Base-by-base conservation (phyloP, 2,888 invertebrate species). In the Bhutanitis thaidina region DNA sequence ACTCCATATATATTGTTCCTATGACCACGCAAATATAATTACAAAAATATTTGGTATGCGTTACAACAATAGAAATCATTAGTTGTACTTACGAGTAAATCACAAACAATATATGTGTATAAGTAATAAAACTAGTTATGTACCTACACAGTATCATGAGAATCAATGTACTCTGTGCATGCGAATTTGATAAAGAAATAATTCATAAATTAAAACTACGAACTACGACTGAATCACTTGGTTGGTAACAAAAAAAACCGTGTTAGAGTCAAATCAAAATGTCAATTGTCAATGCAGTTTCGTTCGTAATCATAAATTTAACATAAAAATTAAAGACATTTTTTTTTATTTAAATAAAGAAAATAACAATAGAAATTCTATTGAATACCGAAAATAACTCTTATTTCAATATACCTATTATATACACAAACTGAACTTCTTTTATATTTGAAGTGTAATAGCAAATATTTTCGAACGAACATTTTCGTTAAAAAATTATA, bases 221-320 rank as follows among this genome's bases (percentile, higher is more conserved):
- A 51, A 20, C 35, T 46, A 74, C 80, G 81, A 73, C 80, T 79
- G 32, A 32, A 32, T 32, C 32, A 75, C 65, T 65, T 62, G 20
- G 5, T 61, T 61, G 5, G 39, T 49, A 3, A 35, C 49, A 3
- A 35, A 44, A 39, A 41, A 57, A 60, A 59, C 27, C 2, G 49
- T 51, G 37, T 49, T 40, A 54, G 35, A 5, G 37, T 37, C 12
- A 50, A 32, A 37, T 44, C 25, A 36, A 55, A 43, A 20, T 20
- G 20, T 20, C 20, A 20, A 5, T 5, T 49, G 49, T 51, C 52
- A 55, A 39, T 14, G 30, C 5, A 9, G 30, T n/a, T 29, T 44
- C 49, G 56, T 56, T 53, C 49, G 8, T 25, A 41, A 51, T 20
- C 20, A 5, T 3, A 20, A 20, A 20, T 20, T 20, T 20, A 20